A percentile compares a stretch with the other conserved stretches of the same genome.
Evolutionary conservation across 2,797 vertebrate genomes (phyloP).

Genomic region (Oreonectes daqikongensis): DNA sequence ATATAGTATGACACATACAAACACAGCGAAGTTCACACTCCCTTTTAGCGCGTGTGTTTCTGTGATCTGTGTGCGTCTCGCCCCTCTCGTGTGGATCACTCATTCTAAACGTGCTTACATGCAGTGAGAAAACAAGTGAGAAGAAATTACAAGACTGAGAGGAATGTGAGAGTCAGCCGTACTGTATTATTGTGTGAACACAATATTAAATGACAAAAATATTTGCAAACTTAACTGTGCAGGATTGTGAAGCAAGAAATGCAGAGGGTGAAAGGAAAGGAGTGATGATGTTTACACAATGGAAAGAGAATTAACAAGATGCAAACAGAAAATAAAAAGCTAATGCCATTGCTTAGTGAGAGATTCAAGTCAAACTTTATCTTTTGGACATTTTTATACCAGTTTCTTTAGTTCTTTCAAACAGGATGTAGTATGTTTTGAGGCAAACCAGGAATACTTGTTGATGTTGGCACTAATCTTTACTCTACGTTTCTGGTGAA

Average conservation of each 20-base stretch:
- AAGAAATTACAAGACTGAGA: slow-evolving; percentile 5
- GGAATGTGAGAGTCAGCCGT: background rate
- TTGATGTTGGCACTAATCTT: too few relatives aligned
- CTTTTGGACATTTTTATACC: too few relatives aligned
- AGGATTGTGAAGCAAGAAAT: background rate
- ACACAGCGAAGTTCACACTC: background rate
- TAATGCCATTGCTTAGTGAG: too few relatives aligned
- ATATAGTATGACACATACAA: too few relatives aligned
- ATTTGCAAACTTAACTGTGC: background rate
- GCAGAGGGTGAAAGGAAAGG: slow-evolving; percentile 6
- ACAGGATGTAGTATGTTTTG: too few relatives aligned
- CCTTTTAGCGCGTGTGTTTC: background rate
- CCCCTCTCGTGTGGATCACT: background rate
- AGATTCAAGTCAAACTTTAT: too few relatives aligned
- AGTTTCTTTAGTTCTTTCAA: too few relatives aligned
- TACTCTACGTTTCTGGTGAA: too few relatives aligned
- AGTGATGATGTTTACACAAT: too few relatives aligned
- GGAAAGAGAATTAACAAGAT: background rate
- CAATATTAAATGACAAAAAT: background rate
- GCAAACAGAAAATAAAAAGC: too few relatives aligned
- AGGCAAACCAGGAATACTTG: too few relatives aligned
- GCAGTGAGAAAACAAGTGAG: slow-evolving; percentile 1
- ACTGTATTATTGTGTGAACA: background rate
- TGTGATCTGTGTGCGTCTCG: slow-evolving; percentile 11
- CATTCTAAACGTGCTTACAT: too few relatives aligned